Conservation (phyloP, 1,140 invertebrate genomes). For the Rhopalosiphum padi region DNA sequence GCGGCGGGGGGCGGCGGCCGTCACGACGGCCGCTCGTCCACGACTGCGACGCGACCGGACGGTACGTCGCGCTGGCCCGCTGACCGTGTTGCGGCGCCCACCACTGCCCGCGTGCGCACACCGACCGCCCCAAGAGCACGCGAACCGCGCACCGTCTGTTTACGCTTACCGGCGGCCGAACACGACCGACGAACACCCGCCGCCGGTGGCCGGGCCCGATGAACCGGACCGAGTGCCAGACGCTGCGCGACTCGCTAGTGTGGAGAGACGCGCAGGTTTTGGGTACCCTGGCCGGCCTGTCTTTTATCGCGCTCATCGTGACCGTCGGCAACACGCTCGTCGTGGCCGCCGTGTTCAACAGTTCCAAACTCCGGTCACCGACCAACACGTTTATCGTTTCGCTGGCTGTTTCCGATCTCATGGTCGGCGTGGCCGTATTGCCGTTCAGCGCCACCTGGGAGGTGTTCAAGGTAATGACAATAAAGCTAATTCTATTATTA, state of each 20-base stretch:
- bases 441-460: conserved; percentile 89
- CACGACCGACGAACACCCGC: background rate
- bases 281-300: conserved; percentile 77
- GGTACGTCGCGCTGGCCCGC: background rate
- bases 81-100: background rate
- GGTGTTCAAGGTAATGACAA: conserved; percentile 76
- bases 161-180: background rate
- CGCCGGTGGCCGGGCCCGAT: conserved; percentile 62
- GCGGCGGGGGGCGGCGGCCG: background rate
- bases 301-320: conserved; percentile 84
- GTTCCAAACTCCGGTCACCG: conserved; percentile 85
- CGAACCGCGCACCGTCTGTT: background rate
- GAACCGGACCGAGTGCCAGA: conserved; percentile 78
- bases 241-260: conserved; percentile 75
- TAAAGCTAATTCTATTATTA: too few relatives aligned
- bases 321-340: conserved; percentile 89
- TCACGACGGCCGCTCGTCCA: conserved; percentile 7
- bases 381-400: conserved; percentile 96
- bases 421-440: conserved; percentile 89
- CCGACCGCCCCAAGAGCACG: background rate
- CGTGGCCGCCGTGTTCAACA: conserved; percentile 88
- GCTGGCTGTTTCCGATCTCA: conserved; percentile 88
- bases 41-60: background rate
- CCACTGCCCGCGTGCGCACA: background rate
- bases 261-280: conserved; percentile 79